phyloP scores from a whole-genome alignment of 2,797 vertebrate species.

The Galago senegalensis region DNA sequence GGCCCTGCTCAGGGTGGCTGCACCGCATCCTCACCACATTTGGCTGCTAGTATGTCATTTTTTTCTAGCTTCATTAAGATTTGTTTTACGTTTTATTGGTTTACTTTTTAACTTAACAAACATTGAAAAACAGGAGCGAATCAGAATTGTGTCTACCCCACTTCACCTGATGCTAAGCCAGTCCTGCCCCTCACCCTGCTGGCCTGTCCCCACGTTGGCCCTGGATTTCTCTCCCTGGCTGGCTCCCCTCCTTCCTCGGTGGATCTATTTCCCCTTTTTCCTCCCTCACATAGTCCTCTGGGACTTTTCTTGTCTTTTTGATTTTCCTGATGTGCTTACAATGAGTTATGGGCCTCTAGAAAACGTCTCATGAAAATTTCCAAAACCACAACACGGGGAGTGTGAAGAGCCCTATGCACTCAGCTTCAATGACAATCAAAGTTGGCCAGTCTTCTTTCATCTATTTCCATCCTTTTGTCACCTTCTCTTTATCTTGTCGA shows the following conservation, averaged over 20 bases:
- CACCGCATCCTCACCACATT: fast-evolving
- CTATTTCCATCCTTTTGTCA: too few relatives aligned
- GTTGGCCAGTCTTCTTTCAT: background rate
- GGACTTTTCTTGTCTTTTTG: background rate
- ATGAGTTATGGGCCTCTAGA: background rate
- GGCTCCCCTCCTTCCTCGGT: background rate
- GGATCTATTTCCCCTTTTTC: fast-evolving
- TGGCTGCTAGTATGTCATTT: background rate
- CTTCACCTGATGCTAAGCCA: fast-evolving
- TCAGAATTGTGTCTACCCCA: fast-evolving
- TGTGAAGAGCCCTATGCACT: fast-evolving
- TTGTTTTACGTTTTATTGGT: too few relatives aligned
- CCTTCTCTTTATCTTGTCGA: background rate
- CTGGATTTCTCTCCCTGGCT: background rate
- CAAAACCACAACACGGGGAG: background rate
- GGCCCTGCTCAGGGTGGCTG: fast-evolving
- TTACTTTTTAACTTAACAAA: background rate
- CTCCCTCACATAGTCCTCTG: background rate
- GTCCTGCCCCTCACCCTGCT: background rate
- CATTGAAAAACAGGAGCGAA: background rate
- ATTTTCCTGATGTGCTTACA: background rate
- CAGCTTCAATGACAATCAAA: background rate
- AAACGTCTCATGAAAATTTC: background rate
- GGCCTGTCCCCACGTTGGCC: background rate
- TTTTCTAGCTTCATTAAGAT: background rate